Conservation (phyloP, 2,888 invertebrate species). For the Lysandra bellargus region DNA sequence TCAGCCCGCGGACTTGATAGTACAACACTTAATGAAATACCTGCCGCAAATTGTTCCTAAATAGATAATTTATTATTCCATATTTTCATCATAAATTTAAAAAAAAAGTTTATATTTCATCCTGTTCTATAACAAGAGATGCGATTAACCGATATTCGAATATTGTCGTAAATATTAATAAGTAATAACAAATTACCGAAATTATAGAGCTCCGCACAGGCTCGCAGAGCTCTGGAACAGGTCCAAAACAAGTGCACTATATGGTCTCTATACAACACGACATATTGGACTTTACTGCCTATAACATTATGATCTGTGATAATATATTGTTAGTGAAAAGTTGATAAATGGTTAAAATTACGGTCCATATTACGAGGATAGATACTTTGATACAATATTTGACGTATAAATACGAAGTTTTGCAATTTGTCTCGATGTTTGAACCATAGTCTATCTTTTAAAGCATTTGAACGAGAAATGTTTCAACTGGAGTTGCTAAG, state of each 20-base stretch:
- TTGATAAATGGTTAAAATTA: not conserved
- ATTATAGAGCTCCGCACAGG: not conserved
- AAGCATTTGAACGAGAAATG: too few relatives aligned
- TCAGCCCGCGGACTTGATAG: constrained; percentile 4
- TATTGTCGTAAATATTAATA: not conserved
- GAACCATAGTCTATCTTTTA: too few relatives aligned
- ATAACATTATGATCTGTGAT: not conserved
- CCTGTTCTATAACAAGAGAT: not conserved
- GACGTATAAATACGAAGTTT: too few relatives aligned
- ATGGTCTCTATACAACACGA: not conserved
- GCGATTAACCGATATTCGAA: not conserved
- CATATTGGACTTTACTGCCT: not conserved
- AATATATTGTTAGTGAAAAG: not conserved
- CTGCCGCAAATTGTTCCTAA: constrained; percentile 4
- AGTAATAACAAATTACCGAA: not conserved
- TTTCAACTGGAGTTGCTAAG: not conserved
- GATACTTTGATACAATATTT: too few relatives aligned
- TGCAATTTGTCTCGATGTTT: too few relatives aligned
- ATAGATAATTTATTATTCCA: not conserved
- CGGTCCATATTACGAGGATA: too few relatives aligned
- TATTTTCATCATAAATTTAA: not conserved
- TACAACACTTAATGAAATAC: constrained; percentile 16
- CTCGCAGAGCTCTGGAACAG: not conserved
- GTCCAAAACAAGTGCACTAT: constrained; percentile 14
- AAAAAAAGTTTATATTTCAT: too few relatives aligned